Base-by-base conservation (phyloP, 2,888 invertebrate species). In the Anarsia innoxiella region DNA sequence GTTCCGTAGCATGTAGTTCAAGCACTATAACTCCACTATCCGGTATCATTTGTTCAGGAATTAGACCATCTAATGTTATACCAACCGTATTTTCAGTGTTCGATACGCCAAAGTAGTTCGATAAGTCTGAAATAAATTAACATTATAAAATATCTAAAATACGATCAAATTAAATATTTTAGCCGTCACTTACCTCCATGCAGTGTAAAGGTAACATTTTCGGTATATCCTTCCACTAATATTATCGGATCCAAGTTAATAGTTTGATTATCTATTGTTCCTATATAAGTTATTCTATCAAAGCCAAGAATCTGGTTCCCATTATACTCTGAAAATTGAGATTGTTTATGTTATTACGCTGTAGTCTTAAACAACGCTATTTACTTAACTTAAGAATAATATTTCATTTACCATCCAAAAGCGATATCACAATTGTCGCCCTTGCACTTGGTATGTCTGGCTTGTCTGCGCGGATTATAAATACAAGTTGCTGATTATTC, bases 101-200 rank as follows among this genome's bases (percentile, higher is more conserved):
- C 0, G 19, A 19, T 19, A 48, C 3, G 0, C 3, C 35, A 28
- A 59, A 59, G 45, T 42, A 49, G 6, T n/a, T 31, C 3, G 40
- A 29, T 2, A 56, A 39, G 14, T 49, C 59, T 59, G 42, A 10
- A 51, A 31, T n/a, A n/a, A n/a, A n/a, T n/a, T n/a, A n/a, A n/a
- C n/a, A n/a, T n/a, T n/a, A n/a, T n/a, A n/a, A n/a, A n/a, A n/a
- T n/a, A n/a, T n/a, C n/a, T n/a, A n/a, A n/a, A n/a, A n/a, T n/a
- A n/a, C n/a, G n/a, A 19, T 8, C 19, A 19, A 19, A 8, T 19
- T 19, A 19, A 19, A 19, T 19, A n/a, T n/a, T n/a, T n/a, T n/a
- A n/a, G n/a, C n/a, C 19, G 19, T 5, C 28, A 40, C 46, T 40
- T 30, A 61, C 63, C 60, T 49, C 61, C 64, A 35, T 53, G 51